A percentile compares a stretch with the other conserved stretches of the same genome.
Evolutionary conservation across 2,113 vertebrate genomes (phyloP).

Genomic region (Antennarius striatus): DNA sequence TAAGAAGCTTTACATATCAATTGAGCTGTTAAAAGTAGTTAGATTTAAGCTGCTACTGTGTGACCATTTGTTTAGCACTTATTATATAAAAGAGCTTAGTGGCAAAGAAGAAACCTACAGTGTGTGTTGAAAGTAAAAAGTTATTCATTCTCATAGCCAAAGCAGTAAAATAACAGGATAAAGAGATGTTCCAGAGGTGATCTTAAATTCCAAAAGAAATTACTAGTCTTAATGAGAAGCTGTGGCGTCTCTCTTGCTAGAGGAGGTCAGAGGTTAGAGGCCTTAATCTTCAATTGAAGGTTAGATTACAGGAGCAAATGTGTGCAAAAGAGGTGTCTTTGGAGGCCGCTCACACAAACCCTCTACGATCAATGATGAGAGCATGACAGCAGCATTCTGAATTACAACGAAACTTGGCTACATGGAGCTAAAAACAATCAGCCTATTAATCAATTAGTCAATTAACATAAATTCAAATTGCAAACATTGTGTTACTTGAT

Average conservation of each 20-base stretch:
- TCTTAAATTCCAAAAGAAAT: slow-evolving; percentile 57
- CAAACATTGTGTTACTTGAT: too few relatives aligned
- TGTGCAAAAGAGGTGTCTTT: not conserved
- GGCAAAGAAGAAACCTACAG: slow-evolving; percentile 30
- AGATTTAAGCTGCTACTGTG: slow-evolving; percentile 9
- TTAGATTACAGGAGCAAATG: not conserved
- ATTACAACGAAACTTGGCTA: too few relatives aligned
- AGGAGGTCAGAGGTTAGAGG: slow-evolving; percentile 26
- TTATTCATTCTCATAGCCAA: slow-evolving; percentile 47
- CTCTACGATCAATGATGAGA: not conserved
- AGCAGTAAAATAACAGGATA: slow-evolving; percentile 42
- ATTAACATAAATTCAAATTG: too few relatives aligned
- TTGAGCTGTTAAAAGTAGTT: slow-evolving; percentile 8
- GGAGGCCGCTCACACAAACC: not conserved
- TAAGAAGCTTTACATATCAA: slow-evolving; percentile 14
- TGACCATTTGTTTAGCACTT: slow-evolving; percentile 23
- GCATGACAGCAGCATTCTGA: not conserved
- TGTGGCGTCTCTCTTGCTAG: slow-evolving; percentile 41
- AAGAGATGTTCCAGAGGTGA: slow-evolving; percentile 27
- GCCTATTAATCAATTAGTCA: too few relatives aligned
- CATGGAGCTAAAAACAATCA: too few relatives aligned
- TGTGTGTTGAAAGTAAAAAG: slow-evolving; percentile 25
- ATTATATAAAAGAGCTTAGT: slow-evolving; percentile 49
- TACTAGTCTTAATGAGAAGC: slow-evolving; percentile 50
- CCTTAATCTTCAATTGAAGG: slow-evolving; percentile 3